Conservation (phyloP, 2,113 vertebrate species). For the Orientallactaga bullata region DNA sequence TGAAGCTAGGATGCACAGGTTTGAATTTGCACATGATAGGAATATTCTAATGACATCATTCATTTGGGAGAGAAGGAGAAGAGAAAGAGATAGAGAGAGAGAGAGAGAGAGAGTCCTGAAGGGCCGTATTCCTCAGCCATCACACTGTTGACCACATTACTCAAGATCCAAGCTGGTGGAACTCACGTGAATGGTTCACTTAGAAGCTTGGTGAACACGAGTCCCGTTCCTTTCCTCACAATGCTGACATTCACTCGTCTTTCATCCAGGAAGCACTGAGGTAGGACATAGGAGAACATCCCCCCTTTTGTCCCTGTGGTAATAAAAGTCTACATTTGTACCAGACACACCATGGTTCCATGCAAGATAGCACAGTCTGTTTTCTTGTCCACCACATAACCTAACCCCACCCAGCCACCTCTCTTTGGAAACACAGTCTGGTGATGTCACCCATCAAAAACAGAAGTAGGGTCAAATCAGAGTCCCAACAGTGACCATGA, state of each 20-base stretch:
- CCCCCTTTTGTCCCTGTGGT: background rate
- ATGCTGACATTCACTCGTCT: background rate
- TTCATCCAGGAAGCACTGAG: background rate
- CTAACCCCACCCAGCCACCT: background rate
- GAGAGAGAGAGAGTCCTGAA: background rate
- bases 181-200: background rate
- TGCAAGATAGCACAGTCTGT: background rate
- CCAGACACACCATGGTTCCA: accelerated
- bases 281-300: background rate
- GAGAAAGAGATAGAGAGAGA: background rate
- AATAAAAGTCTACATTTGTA: background rate
- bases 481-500: too few species aligned
- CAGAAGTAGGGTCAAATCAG: too few species aligned
- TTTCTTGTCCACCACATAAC: accelerated
- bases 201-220: background rate
- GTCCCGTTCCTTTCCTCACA: background rate
- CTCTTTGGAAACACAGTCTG: background rate
- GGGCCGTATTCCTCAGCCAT: background rate
- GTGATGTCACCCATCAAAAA: background rate
- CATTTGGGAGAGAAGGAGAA: background rate
- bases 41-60: conserved; percentile 19
- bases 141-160: background rate
- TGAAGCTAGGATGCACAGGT: conserved; percentile 62
- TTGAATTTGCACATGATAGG: conserved; percentile 46
- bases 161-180: conserved; percentile 13